Evolutionary conservation across 2,888 invertebrate species (phyloP), one percentile per base, ranked within the genome.

Genomic region (Volucella bombylans): DNA sequence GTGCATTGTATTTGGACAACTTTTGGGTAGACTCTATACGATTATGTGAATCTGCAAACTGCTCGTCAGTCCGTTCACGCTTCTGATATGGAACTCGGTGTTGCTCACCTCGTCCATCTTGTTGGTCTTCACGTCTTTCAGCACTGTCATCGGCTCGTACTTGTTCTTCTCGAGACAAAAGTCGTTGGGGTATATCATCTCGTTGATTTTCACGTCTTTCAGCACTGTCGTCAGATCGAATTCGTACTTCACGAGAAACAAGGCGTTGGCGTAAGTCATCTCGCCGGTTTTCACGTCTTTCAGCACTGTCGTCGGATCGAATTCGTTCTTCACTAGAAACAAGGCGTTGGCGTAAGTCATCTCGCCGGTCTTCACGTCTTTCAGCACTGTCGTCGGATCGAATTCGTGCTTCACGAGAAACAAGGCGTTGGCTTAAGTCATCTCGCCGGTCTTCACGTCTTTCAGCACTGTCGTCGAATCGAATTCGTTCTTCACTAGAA

Each of bases 1-100:
- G 82, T 14, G 86, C 86, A 8, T 50, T 41, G 18, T 78, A 64
- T 8, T 59, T 62, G 14, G 31, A n/a, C 8, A 72, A 57, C 11
- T 47, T 12, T 8, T 12, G n/a, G 0, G 50, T 8, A 45, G 43
- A 43, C 1, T 50, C 57, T 1, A 23, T 47, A 8, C 0, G 31
- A 4, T 1, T 31, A 31, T 31, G 6, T 31, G 4, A n/a, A 2
- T 57, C 12, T 0, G 59, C 18, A 65, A 50, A 14, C 15, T 49
- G 49, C 3, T 23, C 23, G 1, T 18, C 18, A 18, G 18, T 18
- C 18, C 18, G 18, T 18, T 18, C 18, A 18, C 18, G 18, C 18
- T 18, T 18, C 18, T 18, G 18, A 18, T 18, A 1, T 1, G 1
- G 1, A 18, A 18, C 1, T 18, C 18, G 18, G 18, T 18, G 1